Base-by-base conservation (phyloP, 2,113 vertebrate genomes). In the Typhlomys cinereus region DNA sequence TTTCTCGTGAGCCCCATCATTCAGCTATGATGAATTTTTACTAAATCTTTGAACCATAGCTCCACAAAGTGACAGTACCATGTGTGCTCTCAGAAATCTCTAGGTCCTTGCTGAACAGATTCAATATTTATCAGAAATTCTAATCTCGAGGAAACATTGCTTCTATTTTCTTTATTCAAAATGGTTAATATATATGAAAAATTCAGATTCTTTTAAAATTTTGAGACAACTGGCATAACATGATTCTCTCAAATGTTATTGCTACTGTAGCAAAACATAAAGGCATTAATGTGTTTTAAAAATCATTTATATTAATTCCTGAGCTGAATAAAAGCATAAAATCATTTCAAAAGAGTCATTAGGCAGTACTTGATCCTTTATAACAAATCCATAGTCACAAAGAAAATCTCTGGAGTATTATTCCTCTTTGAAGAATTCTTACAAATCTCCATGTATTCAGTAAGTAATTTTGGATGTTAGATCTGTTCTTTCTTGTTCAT, bases 121-220 rank as follows among this genome's bases (percentile, higher is more conserved):
- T 74, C 8, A 48, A 2, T 61, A 5, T 34, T 76, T 57, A 73
- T 27, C 66, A 27, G 31, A 80, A 88, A 73, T 17, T 61, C 20
- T 88, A 85, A 29, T 61, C 2, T 50, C 66, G 80, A 76, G 27
- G 23, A 73, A 88, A 48, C 14, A 73, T 48, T 44, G 39, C n/a
- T 80, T 80, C 27, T 88, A 61, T n/a, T 11, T 64, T n/a, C n/a
- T 54, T 70, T 13, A 52, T 62, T 93, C 48, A 62, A 78, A 91
- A 85, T 46, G 27, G 20, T 46, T 62, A 48, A 66, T 34, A 48
- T 89, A 31, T 64, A 41, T 23, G 4, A 7, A 48, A 61, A 81
- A 57, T 41, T 81, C 44, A 89, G 15, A 81, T 74, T 76, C 39
- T 41, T 6, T 64, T 66, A 62, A 67, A 13, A 67, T 83, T 88